Evolutionary conservation across 1,140 invertebrate genomes (phyloP), one percentile per base, ranked within the genome.

Genomic region (Drosophila kikkawai): DNA sequence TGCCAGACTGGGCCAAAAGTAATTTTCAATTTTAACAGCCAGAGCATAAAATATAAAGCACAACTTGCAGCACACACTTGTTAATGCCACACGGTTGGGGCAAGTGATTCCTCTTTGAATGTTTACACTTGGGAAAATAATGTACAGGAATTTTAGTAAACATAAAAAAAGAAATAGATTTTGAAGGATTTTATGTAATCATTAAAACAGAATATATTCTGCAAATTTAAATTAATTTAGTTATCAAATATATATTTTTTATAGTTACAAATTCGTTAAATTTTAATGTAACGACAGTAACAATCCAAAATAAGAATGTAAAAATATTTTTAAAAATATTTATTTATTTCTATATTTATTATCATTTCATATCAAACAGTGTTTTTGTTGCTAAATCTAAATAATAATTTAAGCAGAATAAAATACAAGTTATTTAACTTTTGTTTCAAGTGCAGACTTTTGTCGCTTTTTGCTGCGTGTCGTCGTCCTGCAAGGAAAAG

Each of bases 1-100:
- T 34, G 17, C 12, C 37, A 9, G 70, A 76, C 61, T 77, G 56
- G 53, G 39, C 41, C 68, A 84, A 88, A 88, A 79, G 85, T 90
- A 90, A 88, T 88, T 88, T 88, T 88, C 85, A 90, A 88, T 88
- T 88, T 88, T 88, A 85, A 88, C 70, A 90, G 79, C 86, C 82
- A 47, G 55, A 80, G 73, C 84, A 86, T 86, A 86, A 88, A 85
- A 87, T 75, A 83, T 82, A 80, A 80, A 51, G 69, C 78, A 80
- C 56, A 80, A 80, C 61, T 80, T 61, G 55, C 57, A 75, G 60
- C 61, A 65, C 75, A 68, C 82, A 82, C 83, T 82, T 79, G 79
- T 82, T 76, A 65, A 75, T 87, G 80, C 64, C 76, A 86, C 83
- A 87, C 71, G 73, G 73, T 64, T 84, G 74, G 74, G 74, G 59